Base-by-base conservation (phyloP, 2,888 invertebrate species). In the Autographa pulchrina region DNA sequence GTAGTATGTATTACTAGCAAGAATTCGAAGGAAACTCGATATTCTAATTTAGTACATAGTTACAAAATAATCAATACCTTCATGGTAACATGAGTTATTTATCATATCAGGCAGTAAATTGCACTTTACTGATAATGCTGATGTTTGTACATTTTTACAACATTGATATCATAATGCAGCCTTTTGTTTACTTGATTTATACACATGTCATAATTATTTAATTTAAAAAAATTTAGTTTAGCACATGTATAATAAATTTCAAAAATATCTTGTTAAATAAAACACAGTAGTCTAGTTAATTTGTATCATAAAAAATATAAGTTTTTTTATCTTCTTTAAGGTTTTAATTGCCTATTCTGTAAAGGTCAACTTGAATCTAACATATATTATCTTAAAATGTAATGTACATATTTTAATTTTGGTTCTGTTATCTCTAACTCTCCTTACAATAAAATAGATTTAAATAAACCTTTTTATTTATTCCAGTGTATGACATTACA, bases 401-500 rank as follows among this genome's bases (percentile, higher is more conserved):
- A 13, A 41, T 3, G 11, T 13, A 41, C 41, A 8, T 41, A 41
- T 41, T 41, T 41, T 3, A 41, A 13, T 41, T 41, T 41, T 13
- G 4, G 14, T 3, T 41, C 41, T 41, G 14, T 43, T 14, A 43
- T 43, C 43, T 43, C 16, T 6, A 6, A 43, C 43, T 43, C 43
- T 14, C 43, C 14, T 0, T 16, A 43, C 14, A 43, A 43, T 16
- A 20, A 56, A 56, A 56, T 20, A 20, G 14, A 56, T 25, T 56
- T 54, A 20, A 18, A 20, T 18, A 14, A 25, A 56, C 14, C 52
- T 61, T 32, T 31, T 16, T 65, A 6, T 14, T 32, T 38, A 43
- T 85, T 85, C 18, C 93, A 97, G 99, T 99, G 43, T 99, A 99
- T 93, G 99, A 99, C 93, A 98, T 99, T 81, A 99, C 99, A 74